Evolutionary conservation across 2,888 invertebrate genomes (phyloP).

Genomic region (Acrobasis consociella): DNA sequence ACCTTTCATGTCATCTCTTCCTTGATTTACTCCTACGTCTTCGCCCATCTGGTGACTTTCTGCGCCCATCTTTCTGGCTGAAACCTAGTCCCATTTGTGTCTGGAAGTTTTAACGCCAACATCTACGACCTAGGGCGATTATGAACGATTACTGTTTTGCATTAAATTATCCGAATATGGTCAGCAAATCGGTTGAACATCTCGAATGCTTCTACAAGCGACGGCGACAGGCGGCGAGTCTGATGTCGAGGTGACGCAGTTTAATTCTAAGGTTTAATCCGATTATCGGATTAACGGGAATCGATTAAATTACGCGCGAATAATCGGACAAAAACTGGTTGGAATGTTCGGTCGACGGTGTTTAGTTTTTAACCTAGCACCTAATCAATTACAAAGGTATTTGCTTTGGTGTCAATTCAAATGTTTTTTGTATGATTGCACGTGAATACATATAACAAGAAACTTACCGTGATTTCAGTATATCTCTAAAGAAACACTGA

Average conservation of each 20-base stretch:
- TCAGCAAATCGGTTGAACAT: background rate
- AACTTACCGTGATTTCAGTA: no score
- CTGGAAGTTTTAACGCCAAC: no score
- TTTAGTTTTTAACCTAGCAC: background rate
- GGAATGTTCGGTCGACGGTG: background rate
- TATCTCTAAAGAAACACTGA: no score
- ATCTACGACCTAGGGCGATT: background rate
- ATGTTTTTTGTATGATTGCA: no score
- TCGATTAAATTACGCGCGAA: slow-evolving; percentile 11
- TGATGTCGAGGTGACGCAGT: background rate
- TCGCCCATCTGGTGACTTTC: no score
- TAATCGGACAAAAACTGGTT: slow-evolving; percentile 13
- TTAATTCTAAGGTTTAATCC: slow-evolving; percentile 12
- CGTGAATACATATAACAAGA: no score
- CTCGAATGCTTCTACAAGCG: background rate
- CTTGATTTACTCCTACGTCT: no score
- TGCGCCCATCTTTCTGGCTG: no score
- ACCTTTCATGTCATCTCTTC: no score
- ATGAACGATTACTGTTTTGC: background rate
- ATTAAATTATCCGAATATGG: background rate
- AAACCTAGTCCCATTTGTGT: no score
- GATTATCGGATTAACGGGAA: slow-evolving; percentile 9
- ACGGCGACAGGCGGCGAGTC: background rate
- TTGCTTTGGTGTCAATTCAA: no score
- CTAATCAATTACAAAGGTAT: background rate